Evolutionary conservation across 2,888 invertebrate species (phyloP), one percentile per base, ranked within the genome.

Genomic region (Myathropa florea): DNA sequence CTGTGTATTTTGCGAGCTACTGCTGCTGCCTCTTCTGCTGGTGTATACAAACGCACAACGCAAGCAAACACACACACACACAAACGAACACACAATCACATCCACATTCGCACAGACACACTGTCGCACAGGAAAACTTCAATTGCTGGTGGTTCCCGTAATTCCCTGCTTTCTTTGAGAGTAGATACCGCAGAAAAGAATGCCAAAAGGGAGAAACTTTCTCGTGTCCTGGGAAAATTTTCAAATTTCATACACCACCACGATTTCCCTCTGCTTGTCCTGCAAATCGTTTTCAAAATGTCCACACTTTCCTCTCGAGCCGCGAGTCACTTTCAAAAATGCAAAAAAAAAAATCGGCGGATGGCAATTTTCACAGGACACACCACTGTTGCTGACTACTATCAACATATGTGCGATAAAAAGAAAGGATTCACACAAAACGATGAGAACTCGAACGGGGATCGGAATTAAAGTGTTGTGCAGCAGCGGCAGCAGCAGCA

Each of bases 121-220:
- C 55, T 36, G 30, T 21, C 14, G 23, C 23, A 64, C 55, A 64
- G 57, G 78, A 75, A 83, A 83, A 85, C 85, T 85, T 85, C 77
- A 85, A 86, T 86, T 78, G 77, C 70, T 83, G 83, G 73, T 83
- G 83, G 86, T 83, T 83, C 86, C 86, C 78, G 86, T 79, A 83
- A 83, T 79, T 86, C 86, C 78, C 83, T 83, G 78, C 86, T 83
- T 86, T 83, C 86, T 83, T 86, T 75, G 83, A 75, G 86, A 86
- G 83, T 86, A 86, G 83, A 86, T 86, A 86, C 86, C 78, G 71
- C 78, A 86, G 75, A 83, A 78, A 86, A 75, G 78, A 86, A 75
- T 73, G 46, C 53, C 73, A 78, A 86, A 82, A 78, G 71, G 65
- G 79, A 86, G 83, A 83, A 77, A 83, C 83, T 78, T 83, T 78